Base-by-base conservation (phyloP, 30 jellyfish, hydroid and myxozoan genomes). In the Catostylus mosaicus region DNA sequence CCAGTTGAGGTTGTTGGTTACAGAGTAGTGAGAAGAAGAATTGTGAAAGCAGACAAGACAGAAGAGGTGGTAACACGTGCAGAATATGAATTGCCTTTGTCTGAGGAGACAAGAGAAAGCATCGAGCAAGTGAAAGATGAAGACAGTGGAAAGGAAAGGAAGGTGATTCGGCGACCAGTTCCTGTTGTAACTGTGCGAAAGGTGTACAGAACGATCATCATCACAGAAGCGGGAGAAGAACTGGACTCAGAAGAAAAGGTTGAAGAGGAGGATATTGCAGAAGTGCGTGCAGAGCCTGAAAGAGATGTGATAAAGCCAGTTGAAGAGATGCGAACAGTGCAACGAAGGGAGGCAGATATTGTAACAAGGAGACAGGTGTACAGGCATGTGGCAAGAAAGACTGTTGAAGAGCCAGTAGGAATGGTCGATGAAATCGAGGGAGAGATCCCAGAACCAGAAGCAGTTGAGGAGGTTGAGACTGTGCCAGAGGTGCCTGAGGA, bases 101-200 rank as follows among this genome's bases (percentile, higher is more conserved):
- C 78, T 27, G 78, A 67, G 27, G 78, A 67, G 29, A 47, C 78
- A 9, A 32, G 24, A 36, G 78, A 67, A 34, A 16, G 57, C 57
- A 47, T 67, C 5, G 78, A 67, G 78, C 34, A 67, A 57, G 57
- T 67, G 9, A 67, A 33, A 23, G 78, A 67, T 67, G 78, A 32
- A 36, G 78, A 67, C n/a, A 12, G 5, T 67, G 78, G 78, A 31
- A 23, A 23, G 59, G 78, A 67, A 24, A 67, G 78, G 59, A 67
- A 24, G 50, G 78, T 67, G 78, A 32, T 67, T 34, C 74, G 74
- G 38, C 37, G 74, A 61, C 74, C 78, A 36, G 78, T 67, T 7
- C 78, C 78, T 23, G 78, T 67, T 32, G 78, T 67, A 57, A 67
- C 78, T 0, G 89, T 85, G 34, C 75, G 97, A 30, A 90, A 61